A percentile compares a stretch with the other conserved stretches of the same genome.
These are phyloP conservation scores for Stratiolaelaps scimitus DNA, from an alignment of 1,140 invertebrate genomes.

Conservation along the genomic window DNA sequence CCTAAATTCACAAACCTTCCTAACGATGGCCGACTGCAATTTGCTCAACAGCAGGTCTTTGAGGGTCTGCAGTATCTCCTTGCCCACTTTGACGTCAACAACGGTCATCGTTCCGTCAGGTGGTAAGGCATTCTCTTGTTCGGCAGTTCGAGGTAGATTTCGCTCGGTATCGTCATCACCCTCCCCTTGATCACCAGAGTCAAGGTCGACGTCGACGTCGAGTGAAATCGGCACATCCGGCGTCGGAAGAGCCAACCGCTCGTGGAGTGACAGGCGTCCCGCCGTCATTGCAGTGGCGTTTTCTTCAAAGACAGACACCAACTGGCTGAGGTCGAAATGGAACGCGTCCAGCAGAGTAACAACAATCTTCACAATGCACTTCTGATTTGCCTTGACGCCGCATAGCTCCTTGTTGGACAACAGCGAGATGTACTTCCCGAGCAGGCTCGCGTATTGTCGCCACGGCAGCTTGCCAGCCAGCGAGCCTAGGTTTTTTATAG, in stretches of 20 bases:
- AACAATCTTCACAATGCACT: conserved; percentile 59
- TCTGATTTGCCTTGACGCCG: conserved; percentile 52
- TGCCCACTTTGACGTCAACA: conserved; percentile 47
- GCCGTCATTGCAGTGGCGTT: conserved; percentile 36
- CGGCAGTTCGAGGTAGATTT: conserved; percentile 35
- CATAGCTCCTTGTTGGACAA: conserved; percentile 47
- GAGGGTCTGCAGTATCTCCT: conserved; percentile 56
- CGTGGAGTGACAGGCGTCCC: conserved; percentile 5
- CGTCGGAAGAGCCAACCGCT: neutral
- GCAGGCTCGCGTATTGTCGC: conserved; percentile 65
- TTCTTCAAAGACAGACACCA: conserved; percentile 36
- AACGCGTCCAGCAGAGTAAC: conserved; percentile 75
- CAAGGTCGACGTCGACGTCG: conserved; percentile 26
- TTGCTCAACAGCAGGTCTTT: conserved; percentile 51
- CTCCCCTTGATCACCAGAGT: conserved; percentile 35
- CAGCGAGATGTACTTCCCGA: conserved; percentile 64
- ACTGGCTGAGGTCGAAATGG: conserved; percentile 68
- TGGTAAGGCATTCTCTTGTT: conserved; percentile 36
- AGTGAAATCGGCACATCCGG: conserved; percentile 9
- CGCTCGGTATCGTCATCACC: conserved; percentile 37
- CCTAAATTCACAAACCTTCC: conserved; percentile 40
- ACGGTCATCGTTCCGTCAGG: conserved; percentile 38
- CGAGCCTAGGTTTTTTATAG: conserved; percentile 53
- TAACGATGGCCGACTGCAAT: conserved; percentile 51
- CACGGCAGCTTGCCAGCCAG: conserved; percentile 65